Percentiles rank a stretch among this genome's conserved stretches.
These are phyloP conservation scores for Meloidogyne exigua DNA, from an alignment of 1,140 invertebrate genomes.

Conservation along the genomic window DNA sequence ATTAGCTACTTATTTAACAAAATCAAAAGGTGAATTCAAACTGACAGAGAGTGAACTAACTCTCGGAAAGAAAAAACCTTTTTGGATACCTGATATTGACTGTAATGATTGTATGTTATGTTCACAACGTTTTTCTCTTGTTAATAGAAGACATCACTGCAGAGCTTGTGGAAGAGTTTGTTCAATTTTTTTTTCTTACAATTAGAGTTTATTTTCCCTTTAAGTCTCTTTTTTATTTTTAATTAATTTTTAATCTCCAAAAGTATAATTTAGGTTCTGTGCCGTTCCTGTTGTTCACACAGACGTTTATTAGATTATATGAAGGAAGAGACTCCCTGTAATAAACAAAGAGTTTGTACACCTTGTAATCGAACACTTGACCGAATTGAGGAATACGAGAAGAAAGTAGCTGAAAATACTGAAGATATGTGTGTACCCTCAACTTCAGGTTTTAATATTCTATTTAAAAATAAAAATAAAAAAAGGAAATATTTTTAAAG, in stretches of 20 bases:
- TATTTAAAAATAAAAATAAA: too few species aligned
- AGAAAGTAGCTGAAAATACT: background rate
- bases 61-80: conserved; percentile 33
- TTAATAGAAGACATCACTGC: conserved; percentile 47
- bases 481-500: too few species aligned
- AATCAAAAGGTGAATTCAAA: conserved; percentile 15
- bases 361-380: conserved; percentile 42
- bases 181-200: background rate
- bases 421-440: background rate
- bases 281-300: conserved; percentile 30
- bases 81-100: conserved; percentile 37
- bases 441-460: background rate
- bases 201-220: background rate
- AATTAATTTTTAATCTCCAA: background rate
- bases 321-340: conserved; percentile 17
- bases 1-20: conserved; percentile 28
- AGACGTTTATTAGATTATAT: conserved; percentile 38
- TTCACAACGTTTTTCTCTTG: conserved; percentile 30
- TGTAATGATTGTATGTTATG: conserved; percentile 43
- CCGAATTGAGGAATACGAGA: conserved; percentile 40
- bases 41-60: conserved; percentile 39
- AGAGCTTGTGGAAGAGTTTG: conserved; percentile 30
- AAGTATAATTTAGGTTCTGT: conserved; percentile 27
- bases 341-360: conserved; percentile 25
- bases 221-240: too few species aligned